A percentile compares a stretch with the other conserved stretches of the same genome.
These are phyloP conservation scores for Sepiola atlantica DNA, from an alignment of 2,888 invertebrate genomes.

Conservation along the genomic window DNA sequence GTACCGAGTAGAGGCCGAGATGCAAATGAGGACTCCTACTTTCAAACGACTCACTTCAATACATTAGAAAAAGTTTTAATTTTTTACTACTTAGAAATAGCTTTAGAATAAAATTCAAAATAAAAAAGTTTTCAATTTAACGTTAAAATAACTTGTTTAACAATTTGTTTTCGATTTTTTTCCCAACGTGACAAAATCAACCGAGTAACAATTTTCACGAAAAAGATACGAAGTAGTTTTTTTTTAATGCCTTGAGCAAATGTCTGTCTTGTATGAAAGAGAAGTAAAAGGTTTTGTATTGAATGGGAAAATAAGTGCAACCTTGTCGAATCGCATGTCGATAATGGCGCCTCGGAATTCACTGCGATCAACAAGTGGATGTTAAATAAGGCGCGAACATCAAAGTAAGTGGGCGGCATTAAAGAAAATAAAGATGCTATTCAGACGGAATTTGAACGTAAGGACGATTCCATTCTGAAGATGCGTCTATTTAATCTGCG, in stretches of 20 bases:
- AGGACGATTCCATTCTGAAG: no score
- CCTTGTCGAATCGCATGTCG: not conserved
- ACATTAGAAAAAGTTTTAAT: no score
- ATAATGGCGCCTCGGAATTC: not conserved
- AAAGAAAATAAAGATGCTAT: not conserved
- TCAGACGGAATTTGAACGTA: not conserved
- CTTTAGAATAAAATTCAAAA: no score
- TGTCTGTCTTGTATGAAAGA: not conserved
- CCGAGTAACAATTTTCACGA: not conserved
- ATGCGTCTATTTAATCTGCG: no score
- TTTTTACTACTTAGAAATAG: no score
- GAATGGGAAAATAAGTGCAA: not conserved
- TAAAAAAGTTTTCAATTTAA: no score
- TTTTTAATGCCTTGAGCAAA: not conserved
- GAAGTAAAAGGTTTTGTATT: not conserved
- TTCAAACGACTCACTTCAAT: no score
- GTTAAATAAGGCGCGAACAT: not conserved
- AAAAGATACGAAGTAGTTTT: not conserved
- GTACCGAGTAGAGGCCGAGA: no score
- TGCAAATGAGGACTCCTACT: no score
- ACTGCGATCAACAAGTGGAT: not conserved
- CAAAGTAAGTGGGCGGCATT: not conserved
- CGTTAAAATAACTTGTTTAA: no score
- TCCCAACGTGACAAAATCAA: not conserved
- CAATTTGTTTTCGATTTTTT: no score